phyloP scores from a whole-genome alignment of 1,140 invertebrate species.

The Radopholus similis region DNA sequence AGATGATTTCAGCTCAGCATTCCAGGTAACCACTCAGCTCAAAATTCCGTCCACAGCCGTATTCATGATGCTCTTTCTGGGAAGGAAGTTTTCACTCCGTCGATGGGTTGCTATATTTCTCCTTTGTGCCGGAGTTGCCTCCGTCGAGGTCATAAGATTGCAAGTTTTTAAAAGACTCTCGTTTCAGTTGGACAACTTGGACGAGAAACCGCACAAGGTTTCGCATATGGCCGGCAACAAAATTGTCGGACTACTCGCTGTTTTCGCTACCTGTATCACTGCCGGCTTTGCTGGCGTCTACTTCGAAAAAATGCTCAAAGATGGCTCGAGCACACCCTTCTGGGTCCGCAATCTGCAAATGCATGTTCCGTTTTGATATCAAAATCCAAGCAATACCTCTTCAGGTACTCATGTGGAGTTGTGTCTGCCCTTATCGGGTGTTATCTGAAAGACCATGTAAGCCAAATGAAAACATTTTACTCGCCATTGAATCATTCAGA shows the following conservation, averaged over 20 bases:
- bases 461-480: neutral
- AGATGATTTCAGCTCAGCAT: slow-evolving; percentile 1
- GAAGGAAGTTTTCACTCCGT: slow-evolving; percentile 45
- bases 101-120: slow-evolving; percentile 56
- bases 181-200: slow-evolving; percentile 50
- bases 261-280: slow-evolving; percentile 55
- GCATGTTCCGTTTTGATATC: slow-evolving; percentile 10
- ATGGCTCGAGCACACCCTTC: slow-evolving; percentile 53
- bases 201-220: neutral
- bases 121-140: slow-evolving; percentile 56
- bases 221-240: slow-evolving; percentile 37
- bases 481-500: slow-evolving; percentile 15
- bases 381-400: neutral
- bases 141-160: slow-evolving; percentile 44
- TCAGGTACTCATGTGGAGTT: slow-evolving; percentile 36
- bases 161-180: slow-evolving; percentile 4
- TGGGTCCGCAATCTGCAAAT: slow-evolving; percentile 60
- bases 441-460: slow-evolving; percentile 22
- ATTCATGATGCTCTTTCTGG: slow-evolving; percentile 59
- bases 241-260: slow-evolving; percentile 50
- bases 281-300: slow-evolving; percentile 60
- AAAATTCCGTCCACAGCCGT: slow-evolving; percentile 59
- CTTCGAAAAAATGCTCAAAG: slow-evolving; percentile 60
- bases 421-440: slow-evolving; percentile 30
- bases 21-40: slow-evolving; percentile 53